Evolutionary conservation across 2,113 vertebrate genomes (phyloP).

Genomic region (Macroglossus sobrinus): DNA sequence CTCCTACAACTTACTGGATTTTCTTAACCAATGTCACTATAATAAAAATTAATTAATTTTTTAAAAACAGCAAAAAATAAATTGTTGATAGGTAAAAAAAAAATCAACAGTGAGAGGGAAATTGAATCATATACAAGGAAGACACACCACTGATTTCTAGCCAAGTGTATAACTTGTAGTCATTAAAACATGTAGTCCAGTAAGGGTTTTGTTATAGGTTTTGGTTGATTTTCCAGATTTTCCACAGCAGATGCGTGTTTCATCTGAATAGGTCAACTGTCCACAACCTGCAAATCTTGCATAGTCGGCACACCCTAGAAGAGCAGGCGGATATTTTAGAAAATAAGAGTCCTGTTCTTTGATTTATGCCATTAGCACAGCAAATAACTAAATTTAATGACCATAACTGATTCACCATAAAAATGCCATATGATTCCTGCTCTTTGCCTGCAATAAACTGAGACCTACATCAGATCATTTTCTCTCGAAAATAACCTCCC

Average conservation of each 20-base stretch:
- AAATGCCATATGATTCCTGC: neutral
- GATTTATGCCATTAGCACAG: neutral
- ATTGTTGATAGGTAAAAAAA: neutral
- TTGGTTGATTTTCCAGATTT: neutral
- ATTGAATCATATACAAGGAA: neutral
- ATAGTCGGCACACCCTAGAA: neutral
- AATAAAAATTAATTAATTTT: too few species aligned
- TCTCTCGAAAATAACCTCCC: neutral
- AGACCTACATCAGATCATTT: neutral
- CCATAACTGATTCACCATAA: neutral
- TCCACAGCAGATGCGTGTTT: neutral
- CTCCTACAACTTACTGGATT: too few species aligned
- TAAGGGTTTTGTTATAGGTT: neutral
- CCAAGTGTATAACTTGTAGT: neutral
- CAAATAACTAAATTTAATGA: neutral
- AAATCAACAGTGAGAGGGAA: neutral
- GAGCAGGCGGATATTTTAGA: neutral
- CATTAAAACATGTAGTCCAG: neutral
- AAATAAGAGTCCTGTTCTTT: conserved; percentile 29
- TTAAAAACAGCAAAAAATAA: too few species aligned
- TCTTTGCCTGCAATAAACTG: neutral
- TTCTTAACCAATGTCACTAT: too few species aligned
- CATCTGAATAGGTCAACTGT: neutral
- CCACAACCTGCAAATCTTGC: neutral
- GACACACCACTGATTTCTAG: neutral